Evolutionary conservation across 2,113 vertebrate species (phyloP).

Genomic region (Tringa solitaria): DNA sequence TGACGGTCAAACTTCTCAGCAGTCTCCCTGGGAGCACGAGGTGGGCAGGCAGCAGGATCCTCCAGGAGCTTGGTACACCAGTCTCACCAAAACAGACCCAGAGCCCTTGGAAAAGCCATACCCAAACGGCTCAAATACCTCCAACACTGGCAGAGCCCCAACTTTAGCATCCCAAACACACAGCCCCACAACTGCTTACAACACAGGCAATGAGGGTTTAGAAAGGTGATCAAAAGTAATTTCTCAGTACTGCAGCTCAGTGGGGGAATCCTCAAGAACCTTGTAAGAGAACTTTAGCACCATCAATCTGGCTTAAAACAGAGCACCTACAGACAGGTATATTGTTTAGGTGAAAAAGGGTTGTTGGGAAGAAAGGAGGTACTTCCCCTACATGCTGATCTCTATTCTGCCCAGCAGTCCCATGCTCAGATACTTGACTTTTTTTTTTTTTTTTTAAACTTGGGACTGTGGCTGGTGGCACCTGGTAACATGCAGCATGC

Average conservation of each 20-base stretch:
- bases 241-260: background rate
- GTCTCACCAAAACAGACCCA: background rate
- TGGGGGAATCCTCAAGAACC: background rate
- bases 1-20: background rate
- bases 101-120: background rate
- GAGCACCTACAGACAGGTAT: background rate
- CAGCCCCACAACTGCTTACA: background rate
- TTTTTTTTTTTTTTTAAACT: background rate
- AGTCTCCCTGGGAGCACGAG: background rate
- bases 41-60: background rate
- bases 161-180: background rate
- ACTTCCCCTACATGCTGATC: background rate
- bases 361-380: background rate
- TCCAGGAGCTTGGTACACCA: background rate
- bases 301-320: background rate
- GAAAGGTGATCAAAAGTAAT: background rate
- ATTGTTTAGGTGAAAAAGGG: background rate
- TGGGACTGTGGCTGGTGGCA: background rate
- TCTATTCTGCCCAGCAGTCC: background rate
- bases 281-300: background rate
- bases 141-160: accelerated
- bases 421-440: background rate
- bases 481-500: background rate
- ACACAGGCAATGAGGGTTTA: background rate
- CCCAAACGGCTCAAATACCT: background rate